A percentile compares a stretch with the other conserved stretches of the same genome.
Conservation (phyloP, 2,888 invertebrate genomes). For the Ryuthela nishihirai region DNA sequence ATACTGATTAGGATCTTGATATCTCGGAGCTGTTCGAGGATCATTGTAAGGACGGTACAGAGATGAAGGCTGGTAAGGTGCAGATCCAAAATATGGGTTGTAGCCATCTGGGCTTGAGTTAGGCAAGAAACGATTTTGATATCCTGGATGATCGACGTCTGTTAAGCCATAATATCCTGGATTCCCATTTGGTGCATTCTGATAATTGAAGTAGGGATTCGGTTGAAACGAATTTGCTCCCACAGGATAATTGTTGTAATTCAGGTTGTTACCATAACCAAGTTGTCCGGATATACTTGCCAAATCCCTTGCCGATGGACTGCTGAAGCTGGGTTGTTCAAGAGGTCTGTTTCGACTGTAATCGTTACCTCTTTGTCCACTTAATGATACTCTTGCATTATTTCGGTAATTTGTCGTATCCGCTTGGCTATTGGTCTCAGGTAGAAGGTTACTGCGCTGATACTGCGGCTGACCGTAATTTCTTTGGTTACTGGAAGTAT, state of each 20-base stretch:
- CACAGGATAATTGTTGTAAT: background rate
- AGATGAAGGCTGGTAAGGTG: too few relatives aligned
- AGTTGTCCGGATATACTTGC: conserved; percentile 14
- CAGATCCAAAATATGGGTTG: too few relatives aligned
- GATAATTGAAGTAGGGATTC: too few relatives aligned
- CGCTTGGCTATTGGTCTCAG: background rate
- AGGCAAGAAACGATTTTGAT: background rate
- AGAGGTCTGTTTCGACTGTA: background rate
- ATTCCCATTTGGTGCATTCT: too few relatives aligned
- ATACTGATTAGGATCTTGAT: too few relatives aligned
- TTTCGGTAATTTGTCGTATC: too few relatives aligned
- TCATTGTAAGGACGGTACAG: too few relatives aligned
- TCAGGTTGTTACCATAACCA: conserved; percentile 9
- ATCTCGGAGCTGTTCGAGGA: too few relatives aligned
- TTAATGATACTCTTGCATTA: too few relatives aligned
- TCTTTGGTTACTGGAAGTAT: background rate
- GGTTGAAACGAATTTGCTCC: too few relatives aligned
- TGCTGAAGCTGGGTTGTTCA: conserved; percentile 8
- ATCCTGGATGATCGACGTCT: background rate
- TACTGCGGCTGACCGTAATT: conserved; percentile 5
- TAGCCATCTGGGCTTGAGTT: too few relatives aligned
- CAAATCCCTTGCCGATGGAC: conserved; percentile 16
- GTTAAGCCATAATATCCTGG: too few relatives aligned
- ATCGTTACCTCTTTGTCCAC: background rate
- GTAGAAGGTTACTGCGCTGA: conserved; percentile 2